Percentiles rank a stretch among this genome's conserved stretches.
Evolutionary conservation across 2,797 vertebrate genomes (phyloP).

Genomic region (Rhincodon typus): DNA sequence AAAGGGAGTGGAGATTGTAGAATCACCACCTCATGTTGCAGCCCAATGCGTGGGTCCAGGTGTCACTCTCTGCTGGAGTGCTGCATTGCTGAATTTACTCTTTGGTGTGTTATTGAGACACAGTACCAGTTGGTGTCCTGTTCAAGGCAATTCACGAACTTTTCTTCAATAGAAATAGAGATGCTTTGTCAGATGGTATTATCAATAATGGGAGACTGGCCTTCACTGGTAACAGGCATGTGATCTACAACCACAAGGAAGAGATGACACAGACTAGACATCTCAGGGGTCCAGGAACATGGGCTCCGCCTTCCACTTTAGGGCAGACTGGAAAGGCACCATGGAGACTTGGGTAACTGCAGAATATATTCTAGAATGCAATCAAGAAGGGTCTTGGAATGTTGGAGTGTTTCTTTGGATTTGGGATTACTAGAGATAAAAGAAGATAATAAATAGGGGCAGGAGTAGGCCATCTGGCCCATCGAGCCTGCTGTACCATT

Average conservation of each 20-base stretch:
- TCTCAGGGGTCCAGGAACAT: neutral
- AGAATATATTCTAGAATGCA: no score
- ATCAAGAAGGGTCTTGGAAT: no score
- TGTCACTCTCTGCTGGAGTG: neutral
- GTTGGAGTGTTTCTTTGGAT: neutral
- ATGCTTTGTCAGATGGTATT: neutral
- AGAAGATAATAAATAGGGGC: no score
- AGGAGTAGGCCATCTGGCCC: no score
- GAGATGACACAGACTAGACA: neutral
- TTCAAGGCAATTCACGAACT: neutral
- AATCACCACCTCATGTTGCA: neutral
- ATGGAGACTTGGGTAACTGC: neutral
- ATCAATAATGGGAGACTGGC: neutral
- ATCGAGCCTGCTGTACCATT: no score
- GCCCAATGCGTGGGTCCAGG: neutral
- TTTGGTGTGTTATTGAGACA: neutral
- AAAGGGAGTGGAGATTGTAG: neutral
- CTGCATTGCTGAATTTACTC: neutral
- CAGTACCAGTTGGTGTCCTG: neutral
- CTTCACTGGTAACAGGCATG: neutral
- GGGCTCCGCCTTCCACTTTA: neutral
- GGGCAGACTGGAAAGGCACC: neutral
- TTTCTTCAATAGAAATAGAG: neutral
- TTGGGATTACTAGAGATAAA: neutral
- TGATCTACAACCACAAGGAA: neutral